phyloP scores from a whole-genome alignment of 2,797 vertebrate genomes.

The Sebastolobus altivelis region DNA sequence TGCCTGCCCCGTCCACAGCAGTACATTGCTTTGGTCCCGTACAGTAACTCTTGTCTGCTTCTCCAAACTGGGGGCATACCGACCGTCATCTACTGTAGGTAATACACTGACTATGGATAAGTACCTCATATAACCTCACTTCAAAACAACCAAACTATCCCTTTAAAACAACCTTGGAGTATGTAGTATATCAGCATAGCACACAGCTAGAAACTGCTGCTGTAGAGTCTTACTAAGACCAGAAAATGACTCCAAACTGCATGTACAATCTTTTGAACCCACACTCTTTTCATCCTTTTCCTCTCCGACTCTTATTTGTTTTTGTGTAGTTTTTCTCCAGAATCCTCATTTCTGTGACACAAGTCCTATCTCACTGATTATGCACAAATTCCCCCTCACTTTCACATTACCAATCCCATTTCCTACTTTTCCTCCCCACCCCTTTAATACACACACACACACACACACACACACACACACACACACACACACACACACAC shows the following conservation, averaged over 20 bases:
- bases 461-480: background rate
- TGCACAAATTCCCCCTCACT: constrained; percentile 8
- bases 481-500: background rate
- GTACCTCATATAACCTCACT: too few species aligned
- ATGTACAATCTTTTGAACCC: background rate
- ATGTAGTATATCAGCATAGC: background rate
- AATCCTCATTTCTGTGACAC: constrained; percentile 17
- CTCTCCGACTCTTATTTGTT: constrained; percentile 5
- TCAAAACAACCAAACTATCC: too few species aligned
- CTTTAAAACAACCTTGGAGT: background rate
- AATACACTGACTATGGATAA: too few species aligned
- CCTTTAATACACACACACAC: constrained; percentile 2
- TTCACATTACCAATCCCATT: constrained; percentile 26
- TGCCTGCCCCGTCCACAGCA: too few species aligned
- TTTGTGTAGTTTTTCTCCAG: background rate
- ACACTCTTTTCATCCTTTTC: background rate
- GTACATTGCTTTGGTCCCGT: too few species aligned
- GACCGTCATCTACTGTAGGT: too few species aligned
- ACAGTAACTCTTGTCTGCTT: too few species aligned
- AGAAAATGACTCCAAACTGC: constrained; percentile 4
- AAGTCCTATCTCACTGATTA: constrained; percentile 17
- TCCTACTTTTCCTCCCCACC: constrained; percentile 6
- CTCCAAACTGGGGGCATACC: too few species aligned
- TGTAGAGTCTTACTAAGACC: background rate
- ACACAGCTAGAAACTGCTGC: background rate